Evolutionary conservation across 2,888 invertebrate species (phyloP), one percentile per base, ranked within the genome.

Genomic region (Eumacrocentrus americanus): DNA sequence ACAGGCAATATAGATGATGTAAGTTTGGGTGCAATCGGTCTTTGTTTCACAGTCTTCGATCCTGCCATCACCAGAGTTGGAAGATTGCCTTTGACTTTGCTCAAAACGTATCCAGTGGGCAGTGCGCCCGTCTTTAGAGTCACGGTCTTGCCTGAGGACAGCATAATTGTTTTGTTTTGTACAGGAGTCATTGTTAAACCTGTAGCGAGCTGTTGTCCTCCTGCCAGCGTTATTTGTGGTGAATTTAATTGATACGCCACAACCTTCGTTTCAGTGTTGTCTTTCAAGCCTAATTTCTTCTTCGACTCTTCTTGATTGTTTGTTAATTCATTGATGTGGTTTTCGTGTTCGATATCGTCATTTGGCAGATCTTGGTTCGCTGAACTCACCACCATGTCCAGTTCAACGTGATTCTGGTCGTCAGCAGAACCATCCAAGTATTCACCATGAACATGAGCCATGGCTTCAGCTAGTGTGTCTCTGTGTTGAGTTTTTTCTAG

Each of bases 371-470:
- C 59, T 12, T 67, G 58, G 29, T 65, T 58, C 3, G 16, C 40
- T 14, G 47, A 5, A 5, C 29, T 56, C 1, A 29, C 42, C 4
- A n/a, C 42, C n/a, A 18, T 50, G 3, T 6, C 71, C 2, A 73
- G 69, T 73, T 77, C 76, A 60, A 79, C 76, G 60, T 76, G 59
- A 23, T 35, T 46, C n/a, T 62, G 71, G 22, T 71, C 67, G 20
- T 70, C 70, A 2, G 69, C 72, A 1, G 62, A 46, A 20, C 72
- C 71, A 12, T 74, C 74, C 2, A 73, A 40, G 58, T 72, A 76
- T 54, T 80, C 79, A 1, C 69, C 71, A 46, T 79, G 72, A 35
- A 77, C 76, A 18, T 79, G 72, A 2, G 74, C 76, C 73, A 80
- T 79, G 2, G 79, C 75, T 52, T 74, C 70, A 1, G 75, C 76